A percentile compares a stretch with the other conserved stretches of the same genome.
Evolutionary conservation across 2,113 vertebrate genomes (phyloP).

Genomic region (Myotis davidii): DNA sequence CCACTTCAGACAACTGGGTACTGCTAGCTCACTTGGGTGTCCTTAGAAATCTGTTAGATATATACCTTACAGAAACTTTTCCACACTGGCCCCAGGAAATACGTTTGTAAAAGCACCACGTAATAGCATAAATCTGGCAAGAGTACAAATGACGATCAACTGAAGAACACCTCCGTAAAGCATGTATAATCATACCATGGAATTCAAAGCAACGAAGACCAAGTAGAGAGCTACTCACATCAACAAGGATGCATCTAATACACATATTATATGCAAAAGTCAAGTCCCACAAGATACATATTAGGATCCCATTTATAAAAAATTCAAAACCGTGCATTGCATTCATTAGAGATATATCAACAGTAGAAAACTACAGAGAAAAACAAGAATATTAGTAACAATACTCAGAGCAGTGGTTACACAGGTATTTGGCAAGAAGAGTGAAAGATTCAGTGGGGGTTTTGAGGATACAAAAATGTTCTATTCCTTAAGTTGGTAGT

Average conservation of each 20-base stretch:
- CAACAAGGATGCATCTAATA: not conserved
- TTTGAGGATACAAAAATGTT: not conserved
- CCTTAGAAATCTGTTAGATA: not conserved
- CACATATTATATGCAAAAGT: not conserved
- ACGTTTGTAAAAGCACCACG: not conserved
- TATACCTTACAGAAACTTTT: not conserved
- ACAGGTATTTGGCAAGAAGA: not conserved
- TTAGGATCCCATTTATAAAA: not conserved
- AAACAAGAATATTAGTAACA: not conserved
- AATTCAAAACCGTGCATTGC: not conserved
- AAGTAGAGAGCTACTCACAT: not conserved
- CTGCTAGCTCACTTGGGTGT: not conserved
- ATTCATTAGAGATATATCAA: not conserved
- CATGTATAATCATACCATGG: not conserved
- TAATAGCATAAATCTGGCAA: not conserved
- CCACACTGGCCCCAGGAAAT: not conserved
- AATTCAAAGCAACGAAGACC: not conserved
- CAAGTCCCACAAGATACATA: not conserved
- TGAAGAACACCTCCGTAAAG: not conserved
- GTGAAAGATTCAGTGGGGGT: not conserved
- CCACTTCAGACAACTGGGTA: not conserved
- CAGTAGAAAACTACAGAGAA: not conserved
- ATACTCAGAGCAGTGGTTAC: no score
- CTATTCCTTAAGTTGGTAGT: conserved; percentile 15
- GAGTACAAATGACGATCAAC: not conserved